phyloP scores from a whole-genome alignment of 1,140 invertebrate genomes.

The Achroia grisella region DNA sequence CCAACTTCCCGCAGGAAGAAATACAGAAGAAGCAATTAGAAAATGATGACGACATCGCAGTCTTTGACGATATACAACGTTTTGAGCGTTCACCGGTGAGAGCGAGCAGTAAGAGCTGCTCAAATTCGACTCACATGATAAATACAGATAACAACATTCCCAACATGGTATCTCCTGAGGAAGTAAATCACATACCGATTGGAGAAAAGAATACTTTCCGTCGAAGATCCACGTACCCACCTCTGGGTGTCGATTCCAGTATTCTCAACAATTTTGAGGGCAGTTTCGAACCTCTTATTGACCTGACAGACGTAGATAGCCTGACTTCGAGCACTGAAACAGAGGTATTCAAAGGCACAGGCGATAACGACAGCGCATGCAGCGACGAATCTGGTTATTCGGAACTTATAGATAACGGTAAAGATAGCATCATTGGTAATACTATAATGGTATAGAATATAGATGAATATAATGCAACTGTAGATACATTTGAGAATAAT shows the following conservation, averaged over 20 bases:
- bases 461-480: not conserved
- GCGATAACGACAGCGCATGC: slow-evolving; percentile 74
- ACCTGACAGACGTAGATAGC: slow-evolving; percentile 52
- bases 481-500: slow-evolving; percentile 4
- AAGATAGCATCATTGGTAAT: slow-evolving; percentile 59
- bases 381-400: slow-evolving; percentile 75
- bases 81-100: slow-evolving; percentile 39
- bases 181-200: slow-evolving; percentile 66
- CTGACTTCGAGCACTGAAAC: slow-evolving; percentile 51
- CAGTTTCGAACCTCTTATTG: slow-evolving; percentile 58
- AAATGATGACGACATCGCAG: slow-evolving; percentile 35
- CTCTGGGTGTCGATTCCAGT: slow-evolving; percentile 30
- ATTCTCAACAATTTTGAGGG: slow-evolving; percentile 35
- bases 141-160: slow-evolving; percentile 10
- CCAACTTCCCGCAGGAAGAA: slow-evolving; percentile 52
- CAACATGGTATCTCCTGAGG: slow-evolving; percentile 27
- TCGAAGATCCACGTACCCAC: slow-evolving; percentile 64
- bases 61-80: slow-evolving; percentile 33
- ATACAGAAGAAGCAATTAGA: slow-evolving; percentile 31
- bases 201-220: slow-evolving; percentile 60
- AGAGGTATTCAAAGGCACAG: slow-evolving; percentile 55
- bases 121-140: slow-evolving; percentile 26
- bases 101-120: slow-evolving; percentile 27
- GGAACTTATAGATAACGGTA: slow-evolving; percentile 65
- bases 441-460: slow-evolving; percentile 54